Conservation (phyloP, 2,113 vertebrate genomes). For the Anarrhichthys ocellatus region DNA sequence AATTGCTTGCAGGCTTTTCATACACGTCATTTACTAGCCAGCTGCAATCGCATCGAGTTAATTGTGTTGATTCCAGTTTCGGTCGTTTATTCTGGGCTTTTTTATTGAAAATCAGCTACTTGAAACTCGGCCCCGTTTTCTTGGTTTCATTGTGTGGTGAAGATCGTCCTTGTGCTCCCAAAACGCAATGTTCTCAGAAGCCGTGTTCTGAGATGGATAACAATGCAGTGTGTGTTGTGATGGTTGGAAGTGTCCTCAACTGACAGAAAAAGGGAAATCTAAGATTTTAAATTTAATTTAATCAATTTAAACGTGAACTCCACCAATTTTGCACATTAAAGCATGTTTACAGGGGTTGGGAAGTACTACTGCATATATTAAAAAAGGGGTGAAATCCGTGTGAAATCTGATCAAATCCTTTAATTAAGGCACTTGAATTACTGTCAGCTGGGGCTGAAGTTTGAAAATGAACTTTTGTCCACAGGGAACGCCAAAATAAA, state of each 20-base stretch:
- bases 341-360: background rate
- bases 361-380: too few species aligned
- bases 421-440: background rate
- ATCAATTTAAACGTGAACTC: background rate
- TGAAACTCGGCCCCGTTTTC: constrained; percentile 27
- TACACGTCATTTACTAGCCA: constrained; percentile 51
- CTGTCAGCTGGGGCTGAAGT: too few species aligned
- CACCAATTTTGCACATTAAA: background rate
- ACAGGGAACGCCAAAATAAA: too few species aligned
- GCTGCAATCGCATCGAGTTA: constrained; percentile 37
- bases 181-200: constrained; percentile 12
- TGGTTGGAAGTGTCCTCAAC: background rate
- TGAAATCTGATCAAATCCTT: background rate
- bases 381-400: too few species aligned
- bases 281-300: background rate
- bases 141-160: constrained; percentile 5
- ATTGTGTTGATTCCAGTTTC: constrained; percentile 16
- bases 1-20: constrained; percentile 55
- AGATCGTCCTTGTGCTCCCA: background rate
- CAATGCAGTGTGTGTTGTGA: background rate
- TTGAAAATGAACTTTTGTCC: too few species aligned
- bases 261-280: background rate
- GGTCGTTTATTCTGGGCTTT: constrained; percentile 34
- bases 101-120: constrained; percentile 2
- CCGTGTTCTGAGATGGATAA: background rate